Percentiles rank a stretch among this genome's conserved stretches.
Evolutionary conservation across 2,113 vertebrate genomes (phyloP).

Genomic region (Lophotis ruficrista): DNA sequence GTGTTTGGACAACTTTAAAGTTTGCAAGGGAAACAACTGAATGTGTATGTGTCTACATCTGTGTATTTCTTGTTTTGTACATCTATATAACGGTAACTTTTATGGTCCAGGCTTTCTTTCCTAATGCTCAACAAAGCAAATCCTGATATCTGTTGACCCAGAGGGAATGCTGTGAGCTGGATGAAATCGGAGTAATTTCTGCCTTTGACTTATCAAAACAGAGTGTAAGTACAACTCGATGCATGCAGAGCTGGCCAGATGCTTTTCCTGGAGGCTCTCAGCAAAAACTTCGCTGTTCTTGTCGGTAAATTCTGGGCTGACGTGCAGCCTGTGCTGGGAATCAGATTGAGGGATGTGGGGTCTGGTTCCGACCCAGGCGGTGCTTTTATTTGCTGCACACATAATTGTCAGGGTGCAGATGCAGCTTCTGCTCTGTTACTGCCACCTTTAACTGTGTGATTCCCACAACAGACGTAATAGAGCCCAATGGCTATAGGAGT

Average conservation of each 20-base stretch:
- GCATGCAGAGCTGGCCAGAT: neutral
- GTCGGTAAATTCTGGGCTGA: neutral
- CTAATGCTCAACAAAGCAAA: neutral
- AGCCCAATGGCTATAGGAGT: fast-evolving
- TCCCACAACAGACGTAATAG: neutral
- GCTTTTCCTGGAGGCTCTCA: neutral
- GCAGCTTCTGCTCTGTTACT: neutral
- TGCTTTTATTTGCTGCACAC: neutral
- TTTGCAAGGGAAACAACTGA: neutral
- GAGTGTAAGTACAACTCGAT: neutral
- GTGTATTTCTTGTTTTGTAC: neutral
- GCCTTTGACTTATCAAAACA: neutral
- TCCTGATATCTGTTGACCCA: neutral
- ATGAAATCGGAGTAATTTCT: conserved; percentile 17
- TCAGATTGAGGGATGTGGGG: neutral
- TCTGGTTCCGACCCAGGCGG: neutral
- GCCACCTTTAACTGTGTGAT: neutral
- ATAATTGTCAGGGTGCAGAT: neutral
- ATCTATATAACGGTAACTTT: neutral
- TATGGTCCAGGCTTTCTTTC: neutral
- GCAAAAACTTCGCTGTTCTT: neutral
- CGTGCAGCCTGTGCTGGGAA: neutral
- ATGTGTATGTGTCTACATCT: neutral
- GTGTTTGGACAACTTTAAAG: neutral
- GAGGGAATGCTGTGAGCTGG: conserved; percentile 1